A percentile compares a stretch with the other conserved stretches of the same genome.
Conservation (phyloP, 2,797 vertebrate species). For the Gymnoscopelus braueri region DNA sequence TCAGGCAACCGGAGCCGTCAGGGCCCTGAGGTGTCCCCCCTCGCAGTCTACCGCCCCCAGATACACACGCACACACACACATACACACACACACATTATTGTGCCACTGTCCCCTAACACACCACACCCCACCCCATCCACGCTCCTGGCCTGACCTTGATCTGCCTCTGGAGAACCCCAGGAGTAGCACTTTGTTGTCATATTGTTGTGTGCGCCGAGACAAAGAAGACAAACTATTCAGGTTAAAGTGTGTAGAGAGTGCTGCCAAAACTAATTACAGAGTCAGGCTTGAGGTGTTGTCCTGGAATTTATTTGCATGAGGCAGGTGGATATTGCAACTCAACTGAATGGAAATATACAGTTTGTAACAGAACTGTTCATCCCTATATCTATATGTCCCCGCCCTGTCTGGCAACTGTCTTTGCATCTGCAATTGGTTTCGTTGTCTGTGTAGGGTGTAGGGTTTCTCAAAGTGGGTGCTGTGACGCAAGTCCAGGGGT, state of each 20-base stretch:
- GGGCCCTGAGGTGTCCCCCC: constrained; percentile 80
- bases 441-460: no score
- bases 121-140: constrained; percentile 51
- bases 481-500: no score
- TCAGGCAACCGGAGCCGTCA: constrained; percentile 81
- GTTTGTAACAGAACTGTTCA: no score
- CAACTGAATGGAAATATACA: no score
- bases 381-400: no score
- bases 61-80: constrained; percentile 3
- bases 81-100: constrained; percentile 3
- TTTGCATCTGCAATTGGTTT: no score
- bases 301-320: not conserved
- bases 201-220: constrained; percentile 45
- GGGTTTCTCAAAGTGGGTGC: not conserved
- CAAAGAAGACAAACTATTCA: constrained; percentile 14
- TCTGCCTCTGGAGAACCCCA: constrained; percentile 63
- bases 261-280: constrained; percentile 27
- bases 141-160: constrained; percentile 79
- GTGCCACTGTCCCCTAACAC: not conserved
- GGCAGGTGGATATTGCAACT: not conserved
- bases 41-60: constrained; percentile 24
- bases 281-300: constrained; percentile 33
- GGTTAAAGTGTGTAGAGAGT: constrained; percentile 32
- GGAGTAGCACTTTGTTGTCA: constrained; percentile 49
- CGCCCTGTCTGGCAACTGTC: no score